phyloP scores from a whole-genome alignment of 1,140 invertebrate genomes.

The Drosophila pectinifera region DNA sequence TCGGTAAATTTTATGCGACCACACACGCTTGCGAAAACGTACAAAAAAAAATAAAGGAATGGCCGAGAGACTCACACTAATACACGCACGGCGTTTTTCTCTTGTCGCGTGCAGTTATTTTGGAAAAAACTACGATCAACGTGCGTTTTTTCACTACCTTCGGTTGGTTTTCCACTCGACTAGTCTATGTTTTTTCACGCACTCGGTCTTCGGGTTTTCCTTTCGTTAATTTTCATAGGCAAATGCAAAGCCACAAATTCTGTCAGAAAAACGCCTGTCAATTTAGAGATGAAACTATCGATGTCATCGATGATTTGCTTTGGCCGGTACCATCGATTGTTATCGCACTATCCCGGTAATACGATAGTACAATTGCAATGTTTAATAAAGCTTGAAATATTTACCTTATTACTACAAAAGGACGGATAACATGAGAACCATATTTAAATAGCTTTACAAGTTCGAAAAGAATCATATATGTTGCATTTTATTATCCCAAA shows the following conservation, averaged over 20 bases:
- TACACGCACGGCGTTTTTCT: conserved; percentile 17
- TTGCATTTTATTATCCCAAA: too few species aligned
- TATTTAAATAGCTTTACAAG: not conserved
- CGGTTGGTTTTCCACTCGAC: conserved; percentile 32
- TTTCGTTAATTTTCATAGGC: conserved; percentile 17
- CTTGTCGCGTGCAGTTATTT: conserved; percentile 46
- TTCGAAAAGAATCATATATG: not conserved
- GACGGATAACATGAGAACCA: too few species aligned
- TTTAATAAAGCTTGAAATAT: not conserved
- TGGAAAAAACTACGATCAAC: conserved; percentile 60
- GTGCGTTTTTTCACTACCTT: conserved; percentile 34
- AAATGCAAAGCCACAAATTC: conserved; percentile 10
- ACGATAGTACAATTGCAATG: not conserved
- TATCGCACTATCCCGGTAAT: not conserved
- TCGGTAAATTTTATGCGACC: conserved; percentile 71
- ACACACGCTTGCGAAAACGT: conserved; percentile 32
- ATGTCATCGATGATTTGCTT: not conserved
- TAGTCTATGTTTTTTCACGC: not conserved
- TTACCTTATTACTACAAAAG: too few species aligned
- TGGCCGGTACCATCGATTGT: too few species aligned
- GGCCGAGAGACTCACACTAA: conserved; percentile 25
- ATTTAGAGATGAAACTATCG: conserved; percentile 4
- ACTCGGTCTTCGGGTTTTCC: not conserved
- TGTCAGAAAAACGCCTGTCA: conserved; percentile 5
- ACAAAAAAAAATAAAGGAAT: conserved; percentile 62